Evolutionary conservation across 2,113 vertebrate genomes (phyloP).

Genomic region (Lasiurus cinereus): DNA sequence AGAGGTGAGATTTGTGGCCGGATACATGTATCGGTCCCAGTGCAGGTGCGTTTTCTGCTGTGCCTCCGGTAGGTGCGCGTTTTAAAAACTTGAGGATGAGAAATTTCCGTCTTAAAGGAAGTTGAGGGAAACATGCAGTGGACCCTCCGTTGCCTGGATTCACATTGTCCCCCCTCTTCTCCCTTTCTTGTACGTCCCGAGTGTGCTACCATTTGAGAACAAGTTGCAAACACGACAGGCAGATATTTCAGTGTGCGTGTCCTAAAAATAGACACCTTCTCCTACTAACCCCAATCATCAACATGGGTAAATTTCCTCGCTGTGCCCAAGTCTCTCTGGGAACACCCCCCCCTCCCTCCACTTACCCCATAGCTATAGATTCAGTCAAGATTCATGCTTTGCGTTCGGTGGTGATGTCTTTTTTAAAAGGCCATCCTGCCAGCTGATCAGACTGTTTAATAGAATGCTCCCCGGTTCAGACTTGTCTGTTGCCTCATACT

Average conservation of each 20-base stretch:
- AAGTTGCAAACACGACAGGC: neutral
- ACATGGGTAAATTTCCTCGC: neutral
- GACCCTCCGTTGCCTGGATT: too few species aligned
- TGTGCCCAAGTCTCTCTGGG: neutral
- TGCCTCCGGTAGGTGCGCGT: neutral
- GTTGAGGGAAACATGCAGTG: too few species aligned
- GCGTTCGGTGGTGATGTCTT: neutral
- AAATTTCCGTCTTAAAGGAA: too few species aligned
- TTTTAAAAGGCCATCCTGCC: neutral
- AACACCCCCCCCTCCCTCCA: too few species aligned
- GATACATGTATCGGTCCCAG: neutral
- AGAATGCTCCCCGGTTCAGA: neutral
- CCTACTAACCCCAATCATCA: neutral
- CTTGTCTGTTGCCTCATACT: neutral
- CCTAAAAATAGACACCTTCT: conserved; percentile 1
- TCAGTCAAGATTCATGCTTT: neutral
- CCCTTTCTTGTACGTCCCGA: neutral
- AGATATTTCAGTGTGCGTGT: conserved; percentile 31
- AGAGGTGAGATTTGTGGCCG: conserved; percentile 48
- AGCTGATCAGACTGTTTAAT: neutral
- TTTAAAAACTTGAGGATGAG: too few species aligned
- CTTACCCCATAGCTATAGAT: neutral
- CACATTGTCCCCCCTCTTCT: too few species aligned
- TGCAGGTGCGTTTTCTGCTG: neutral
- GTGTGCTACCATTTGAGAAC: conserved; percentile 33